Conservation (phyloP, 1,140 invertebrate species). For the Coptotermes formosanus region DNA sequence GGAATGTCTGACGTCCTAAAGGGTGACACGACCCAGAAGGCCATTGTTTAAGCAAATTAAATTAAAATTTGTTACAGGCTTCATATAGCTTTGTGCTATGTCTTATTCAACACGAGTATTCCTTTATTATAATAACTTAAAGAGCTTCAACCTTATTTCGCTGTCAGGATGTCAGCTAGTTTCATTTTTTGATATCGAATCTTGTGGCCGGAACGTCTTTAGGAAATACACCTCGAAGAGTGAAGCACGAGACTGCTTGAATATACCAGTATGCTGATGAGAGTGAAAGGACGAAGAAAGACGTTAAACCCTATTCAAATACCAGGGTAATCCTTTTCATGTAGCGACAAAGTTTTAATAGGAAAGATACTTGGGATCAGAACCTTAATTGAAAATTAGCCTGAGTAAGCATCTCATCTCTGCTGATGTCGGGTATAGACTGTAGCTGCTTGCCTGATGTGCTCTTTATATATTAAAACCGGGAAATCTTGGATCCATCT, state of each 20-base stretch:
- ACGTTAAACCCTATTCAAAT: slow-evolving; percentile 5
- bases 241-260: neutral
- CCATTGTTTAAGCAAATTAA: too few relatives aligned
- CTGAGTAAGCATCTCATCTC: slow-evolving; percentile 27
- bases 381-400: slow-evolving; percentile 29
- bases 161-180: too few relatives aligned
- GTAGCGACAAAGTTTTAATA: slow-evolving; percentile 28
- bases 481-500: slow-evolving; percentile 25
- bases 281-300: neutral
- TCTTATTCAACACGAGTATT: too few relatives aligned
- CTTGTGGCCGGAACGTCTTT: neutral
- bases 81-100: too few relatives aligned
- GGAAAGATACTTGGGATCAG: slow-evolving; percentile 26
- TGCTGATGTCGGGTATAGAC: neutral
- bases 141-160: too few relatives aligned
- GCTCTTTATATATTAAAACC: slow-evolving; percentile 26
- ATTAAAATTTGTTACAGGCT: too few relatives aligned
- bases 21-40: too few relatives aligned
- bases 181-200: neutral
- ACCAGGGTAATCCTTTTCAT: slow-evolving; percentile 11
- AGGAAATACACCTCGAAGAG: neutral
- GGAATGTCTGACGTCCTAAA: too few relatives aligned
- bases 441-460: neutral
- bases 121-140: too few relatives aligned
- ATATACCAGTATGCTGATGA: neutral